A percentile compares a stretch with the other conserved stretches of the same genome.
These are phyloP conservation scores for Amphimallon solstitiale DNA, from an alignment of 2,888 invertebrate species.

Conservation along the genomic window DNA sequence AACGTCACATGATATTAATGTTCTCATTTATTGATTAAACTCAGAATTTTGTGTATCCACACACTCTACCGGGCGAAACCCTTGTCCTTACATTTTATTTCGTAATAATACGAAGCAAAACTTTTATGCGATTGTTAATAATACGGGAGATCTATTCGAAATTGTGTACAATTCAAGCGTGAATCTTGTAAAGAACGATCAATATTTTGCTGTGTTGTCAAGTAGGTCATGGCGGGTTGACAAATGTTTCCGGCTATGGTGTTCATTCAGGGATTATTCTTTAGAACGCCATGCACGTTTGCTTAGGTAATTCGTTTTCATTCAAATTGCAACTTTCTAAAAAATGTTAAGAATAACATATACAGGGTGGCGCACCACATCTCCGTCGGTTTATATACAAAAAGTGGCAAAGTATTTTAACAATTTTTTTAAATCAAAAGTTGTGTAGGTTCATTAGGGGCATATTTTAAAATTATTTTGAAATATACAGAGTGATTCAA, in stretches of 20 bases:
- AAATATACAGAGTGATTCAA: too few species aligned
- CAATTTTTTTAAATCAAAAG: too few species aligned
- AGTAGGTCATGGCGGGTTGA: slow-evolving; percentile 31
- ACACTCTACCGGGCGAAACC: neutral
- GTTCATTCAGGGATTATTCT: neutral
- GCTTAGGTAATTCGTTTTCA: neutral
- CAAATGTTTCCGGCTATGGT: neutral
- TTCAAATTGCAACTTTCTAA: neutral
- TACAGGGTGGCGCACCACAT: too few species aligned
- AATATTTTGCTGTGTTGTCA: slow-evolving; percentile 20
- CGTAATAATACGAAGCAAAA: slow-evolving; percentile 12
- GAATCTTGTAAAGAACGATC: slow-evolving; percentile 14
- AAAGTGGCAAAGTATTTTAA: too few species aligned
- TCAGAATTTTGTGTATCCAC: neutral
- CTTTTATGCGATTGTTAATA: slow-evolving; percentile 25
- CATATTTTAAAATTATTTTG: too few species aligned
- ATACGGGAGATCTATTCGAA: slow-evolving; percentile 1
- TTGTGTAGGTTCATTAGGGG: too few species aligned
- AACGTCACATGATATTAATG: neutral
- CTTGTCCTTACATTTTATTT: neutral
- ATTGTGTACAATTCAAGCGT: slow-evolving; percentile 5
- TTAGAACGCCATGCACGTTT: neutral
- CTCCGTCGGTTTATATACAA: too few species aligned
- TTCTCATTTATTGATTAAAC: slow-evolving; percentile 7
- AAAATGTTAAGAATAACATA: neutral